Base-by-base conservation (phyloP, 2,113 vertebrate genomes). In the Rutilus rutilus region DNA sequence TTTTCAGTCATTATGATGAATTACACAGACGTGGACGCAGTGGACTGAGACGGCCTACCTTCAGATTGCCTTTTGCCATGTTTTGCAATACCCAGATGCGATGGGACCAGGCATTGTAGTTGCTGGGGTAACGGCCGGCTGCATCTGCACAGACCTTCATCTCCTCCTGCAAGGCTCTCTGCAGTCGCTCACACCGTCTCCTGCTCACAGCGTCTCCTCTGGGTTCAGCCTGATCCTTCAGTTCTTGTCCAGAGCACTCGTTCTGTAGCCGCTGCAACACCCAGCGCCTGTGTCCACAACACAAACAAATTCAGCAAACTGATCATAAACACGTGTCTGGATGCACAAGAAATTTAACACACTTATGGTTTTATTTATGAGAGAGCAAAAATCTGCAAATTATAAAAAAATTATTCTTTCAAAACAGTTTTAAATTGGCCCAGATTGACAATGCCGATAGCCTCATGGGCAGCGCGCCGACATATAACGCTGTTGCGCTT, bases 31-130 rank as follows among this genome's bases (percentile, higher is more conserved):
- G 11, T 6, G 42, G 36, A n/a, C 1, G 30, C 11, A 71, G 45
- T 47, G 27, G n/a, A 75, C 45, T 17, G 11, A 57, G 36, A 9
- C 14, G 4, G 50, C 17, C 25, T 95, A 99, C 98, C 97, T 99
- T 98, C 76, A 95, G 50, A 89, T 96, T 95, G 84, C 97, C 95
- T 86, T 95, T 96, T 89, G 96, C 97, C 93, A 99, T 91, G 88
- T 97, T 95, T 86, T 98, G 96, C 76, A 99, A 92, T 87, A 99
- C 97, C 98, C 98, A 99, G 92, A 98, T 97, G 62, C 98, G 97
- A 92, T 99, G 98, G 14, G 98, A 99, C 98, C 98, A 99, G 90
- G 97, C 97, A 19, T 99, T 99, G 89, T 99, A 99, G 93, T 99
- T 99, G 91, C 98, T 99, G 87, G 97, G 96, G 47, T 99, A 99